Base-by-base conservation (phyloP, 2,888 invertebrate genomes). In the Lithosia quadra region DNA sequence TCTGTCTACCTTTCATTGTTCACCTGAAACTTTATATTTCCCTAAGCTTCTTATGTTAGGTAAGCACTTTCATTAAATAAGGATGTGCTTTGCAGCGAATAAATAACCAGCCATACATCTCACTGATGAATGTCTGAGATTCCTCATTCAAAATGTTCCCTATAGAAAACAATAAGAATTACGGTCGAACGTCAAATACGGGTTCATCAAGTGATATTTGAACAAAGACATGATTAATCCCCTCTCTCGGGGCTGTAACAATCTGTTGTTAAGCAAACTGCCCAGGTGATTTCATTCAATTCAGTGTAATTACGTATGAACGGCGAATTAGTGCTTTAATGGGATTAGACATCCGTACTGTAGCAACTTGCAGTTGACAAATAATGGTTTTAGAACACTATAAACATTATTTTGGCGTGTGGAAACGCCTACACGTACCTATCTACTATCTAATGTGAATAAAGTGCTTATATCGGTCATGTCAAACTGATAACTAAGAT, bases 161-260 rank as follows among this genome's bases (percentile, higher is more conserved):
- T 24, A 24, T 9, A 39, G 49, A 13, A 33, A 43, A n/a, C 13
- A 28, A 21, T n/a, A n/a, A 43, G 28, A 43, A 43, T 43, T 43
- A 62, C 24, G 43, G n/a, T 62, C n/a, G 61, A 43, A 43, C 21
- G 15, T 21, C 34, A 63, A 63, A 63, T 33, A 63, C 63, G 63
- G 63, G 53, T 22, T 53, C 55, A 63, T 63, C 49, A 49, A 11
- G 28, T 28, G 28, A 4, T 33, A 33, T 61, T 21, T 36, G 36
- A 63, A 63, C 63, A 62, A 63, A 55, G 55, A 28, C 28, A 49
- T 63, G 28, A 63, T 49, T 49, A 33, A 49, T 63, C 21, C 28
- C 49, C 28, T 53, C n/a, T 21, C 8, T 13, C n/a, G 21, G 53
- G 49, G 21, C 33, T 28, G 28, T 33, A 10, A 33, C 33, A n/a